Conservation (phyloP, 2,888 invertebrate species). For the Ectemnius cavifrons region DNA sequence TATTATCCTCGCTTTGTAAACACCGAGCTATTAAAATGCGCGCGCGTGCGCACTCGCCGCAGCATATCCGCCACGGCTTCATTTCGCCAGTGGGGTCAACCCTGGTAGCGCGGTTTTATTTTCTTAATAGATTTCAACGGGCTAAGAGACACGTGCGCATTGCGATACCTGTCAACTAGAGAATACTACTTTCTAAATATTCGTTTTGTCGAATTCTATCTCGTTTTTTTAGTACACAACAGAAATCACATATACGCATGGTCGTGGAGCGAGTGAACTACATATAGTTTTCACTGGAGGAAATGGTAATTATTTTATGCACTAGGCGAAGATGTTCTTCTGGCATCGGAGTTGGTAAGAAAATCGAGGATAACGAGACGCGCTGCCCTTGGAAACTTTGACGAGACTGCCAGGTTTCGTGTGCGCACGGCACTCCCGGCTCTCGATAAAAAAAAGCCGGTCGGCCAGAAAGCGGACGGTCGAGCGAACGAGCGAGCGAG, state of each 20-base stretch:
- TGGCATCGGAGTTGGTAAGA: slow-evolving; percentile 1
- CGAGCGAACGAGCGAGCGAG: slow-evolving; percentile 5
- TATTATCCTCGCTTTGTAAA: slow-evolving; percentile 40
- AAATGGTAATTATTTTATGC: slow-evolving; percentile 27
- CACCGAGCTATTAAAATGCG: slow-evolving; percentile 52
- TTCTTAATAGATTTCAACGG: slow-evolving; percentile 54
- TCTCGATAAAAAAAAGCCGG: slow-evolving; percentile 22
- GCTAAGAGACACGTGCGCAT: slow-evolving; percentile 3
- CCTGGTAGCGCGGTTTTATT: slow-evolving; percentile 47
- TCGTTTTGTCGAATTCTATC: no score
- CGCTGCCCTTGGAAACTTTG: slow-evolving; percentile 52
- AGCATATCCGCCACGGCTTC: neutral
- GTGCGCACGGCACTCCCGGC: slow-evolving; percentile 12
- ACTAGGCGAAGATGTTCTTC: neutral
- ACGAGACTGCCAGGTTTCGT: slow-evolving; percentile 43
- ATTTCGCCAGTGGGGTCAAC: slow-evolving; percentile 36
- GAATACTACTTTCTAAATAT: neutral
- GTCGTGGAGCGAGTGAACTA: no score
- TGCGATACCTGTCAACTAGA: neutral
- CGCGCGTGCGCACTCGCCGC: slow-evolving; percentile 35
- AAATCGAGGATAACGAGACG: slow-evolving; percentile 34
- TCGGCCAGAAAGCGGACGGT: slow-evolving; percentile 19
- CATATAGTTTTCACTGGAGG: slow-evolving; percentile 10
- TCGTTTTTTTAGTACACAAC: no score
- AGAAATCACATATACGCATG: no score